These are phyloP conservation scores for Spea bombifrons DNA, from an alignment of 2,113 vertebrate genomes.

Conservation along the genomic window DNA sequence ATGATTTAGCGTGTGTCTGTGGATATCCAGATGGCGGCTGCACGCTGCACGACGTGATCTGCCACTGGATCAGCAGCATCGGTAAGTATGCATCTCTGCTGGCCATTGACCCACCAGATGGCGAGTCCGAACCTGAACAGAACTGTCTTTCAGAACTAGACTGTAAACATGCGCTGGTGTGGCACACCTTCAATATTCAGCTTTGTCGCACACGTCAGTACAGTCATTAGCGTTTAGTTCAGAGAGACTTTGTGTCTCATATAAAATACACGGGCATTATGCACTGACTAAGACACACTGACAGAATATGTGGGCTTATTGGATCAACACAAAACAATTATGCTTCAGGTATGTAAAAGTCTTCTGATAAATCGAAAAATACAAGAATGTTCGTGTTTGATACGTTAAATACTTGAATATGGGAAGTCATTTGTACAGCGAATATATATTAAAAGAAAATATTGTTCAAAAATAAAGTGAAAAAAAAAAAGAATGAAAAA, in stretches of 20 bases:
- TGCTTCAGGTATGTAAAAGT: conserved; percentile 17
- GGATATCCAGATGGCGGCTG: too few species aligned
- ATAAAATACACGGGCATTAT: conserved; percentile 6
- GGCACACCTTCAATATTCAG: conserved; percentile 42
- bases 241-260: conserved; percentile 23
- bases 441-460: too few species aligned
- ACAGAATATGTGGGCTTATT: neutral
- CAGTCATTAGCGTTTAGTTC: conserved; percentile 40
- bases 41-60: too few species aligned
- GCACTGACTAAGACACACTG: neutral
- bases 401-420: conserved; percentile 12
- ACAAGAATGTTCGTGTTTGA: conserved; percentile 1
- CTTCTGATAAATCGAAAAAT: conserved; percentile 25
- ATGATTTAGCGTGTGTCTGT: too few species aligned
- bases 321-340: neutral
- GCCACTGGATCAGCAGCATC: too few species aligned
- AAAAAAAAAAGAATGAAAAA: too few species aligned
- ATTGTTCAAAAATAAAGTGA: too few species aligned
- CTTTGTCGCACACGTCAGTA: conserved; percentile 23
- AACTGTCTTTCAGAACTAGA: neutral
- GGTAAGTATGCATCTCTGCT: too few species aligned
- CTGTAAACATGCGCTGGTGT: conserved; percentile 34
- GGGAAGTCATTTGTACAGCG: too few species aligned
- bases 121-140: neutral
- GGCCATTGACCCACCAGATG: too few species aligned